These are phyloP conservation scores for Clanis bilineata DNA, from an alignment of 2,888 invertebrate species.

Conservation along the genomic window DNA sequence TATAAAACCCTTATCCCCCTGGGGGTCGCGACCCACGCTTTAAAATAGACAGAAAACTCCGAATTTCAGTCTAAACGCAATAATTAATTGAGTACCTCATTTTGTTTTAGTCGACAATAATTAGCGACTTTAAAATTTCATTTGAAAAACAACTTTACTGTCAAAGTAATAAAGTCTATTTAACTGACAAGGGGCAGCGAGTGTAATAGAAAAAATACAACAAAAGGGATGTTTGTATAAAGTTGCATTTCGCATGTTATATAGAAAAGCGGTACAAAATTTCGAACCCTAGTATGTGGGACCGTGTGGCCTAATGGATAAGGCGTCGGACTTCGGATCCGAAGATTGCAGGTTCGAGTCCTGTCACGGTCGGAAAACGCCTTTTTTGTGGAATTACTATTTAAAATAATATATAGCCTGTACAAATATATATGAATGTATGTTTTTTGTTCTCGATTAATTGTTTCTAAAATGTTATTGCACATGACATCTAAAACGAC, in stretches of 20 bases:
- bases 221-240: not conserved
- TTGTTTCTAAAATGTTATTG: no score
- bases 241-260: conserved; percentile 12
- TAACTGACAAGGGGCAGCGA: not conserved
- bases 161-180: not conserved
- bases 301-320: conserved; percentile 88
- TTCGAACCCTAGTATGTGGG: conserved; percentile 27
- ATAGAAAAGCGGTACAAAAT: conserved; percentile 27
- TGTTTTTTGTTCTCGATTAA: no score
- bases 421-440: no score
- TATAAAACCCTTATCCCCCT: no score
- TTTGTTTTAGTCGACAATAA: no score
- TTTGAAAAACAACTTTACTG: not conserved
- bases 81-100: no score
- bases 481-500: no score
- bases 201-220: not conserved
- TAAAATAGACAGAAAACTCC: no score
- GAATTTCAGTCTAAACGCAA: no score
- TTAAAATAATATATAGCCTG: conserved; percentile 19
- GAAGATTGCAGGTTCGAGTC: conserved; percentile 88
- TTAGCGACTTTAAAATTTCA: no score
- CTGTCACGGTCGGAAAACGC: conserved; percentile 83
- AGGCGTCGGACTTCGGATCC: conserved; percentile 89
- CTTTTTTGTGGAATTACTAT: conserved; percentile 30
- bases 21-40: no score